Evolutionary conservation across 2,888 invertebrate genomes (phyloP), one percentile per base, ranked within the genome.

Genomic region (Synanthedon formicaeformis): DNA sequence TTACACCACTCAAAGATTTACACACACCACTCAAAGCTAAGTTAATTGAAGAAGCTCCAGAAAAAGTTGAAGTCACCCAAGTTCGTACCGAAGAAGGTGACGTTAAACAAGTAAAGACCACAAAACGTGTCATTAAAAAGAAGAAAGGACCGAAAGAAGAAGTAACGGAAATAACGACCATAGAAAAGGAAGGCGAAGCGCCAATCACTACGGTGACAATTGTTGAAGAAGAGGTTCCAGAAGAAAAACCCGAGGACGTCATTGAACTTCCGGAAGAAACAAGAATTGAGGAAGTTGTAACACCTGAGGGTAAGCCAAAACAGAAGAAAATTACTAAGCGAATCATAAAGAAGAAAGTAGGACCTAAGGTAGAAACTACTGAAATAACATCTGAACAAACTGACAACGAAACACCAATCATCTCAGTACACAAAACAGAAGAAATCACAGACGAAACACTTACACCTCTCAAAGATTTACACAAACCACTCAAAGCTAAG

Each of bases 61-160:
- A 81, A 62, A 66, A 78, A 57, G 74, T 84, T 2, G 73, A 79
- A 57, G 67, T 78, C 3, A 66, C 67, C 0, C 71, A 73, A 52
- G 65, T 73, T 48, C 58, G 64, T 40, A 73, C 71, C 8, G 68
- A 69, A 40, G 66, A 60, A 52, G 79, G 69, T 50, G 62, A 65
- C 12, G 52, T 23, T 34, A 57, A 60, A 16, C 58, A 65, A 54
- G 58, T 59, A 53, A 66, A 57, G 48, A 69, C 65, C 54, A 71
- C 68, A 18, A 79, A 75, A 54, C 64, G 68, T 13, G 58, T 70
- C 0, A 73, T 67, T 34, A 74, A 71, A 54, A 65, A 71, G 59
- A 64, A 70, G 56, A 61, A 68, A 50, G 78, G 71, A 3, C 67
- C 63, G 66, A 52, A 54, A 14, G 74, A 72, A 54, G 60, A 82